phyloP scores from a whole-genome alignment of 2,113 vertebrate species.

The Miniopterus natalensis region DNA sequence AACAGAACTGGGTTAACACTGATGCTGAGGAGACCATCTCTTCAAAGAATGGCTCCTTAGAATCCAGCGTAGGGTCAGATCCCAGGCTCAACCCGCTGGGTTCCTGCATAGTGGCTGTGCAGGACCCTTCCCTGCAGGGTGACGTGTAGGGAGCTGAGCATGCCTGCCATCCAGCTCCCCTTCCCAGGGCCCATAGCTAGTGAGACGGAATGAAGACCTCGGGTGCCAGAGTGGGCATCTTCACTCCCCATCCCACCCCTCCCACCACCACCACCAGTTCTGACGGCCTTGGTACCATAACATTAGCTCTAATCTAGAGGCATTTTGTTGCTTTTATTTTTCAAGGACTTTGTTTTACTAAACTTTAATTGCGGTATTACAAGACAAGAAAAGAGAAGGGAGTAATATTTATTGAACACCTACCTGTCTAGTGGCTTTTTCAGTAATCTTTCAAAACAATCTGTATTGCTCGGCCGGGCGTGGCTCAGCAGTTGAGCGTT shows the following conservation, averaged over 20 bases:
- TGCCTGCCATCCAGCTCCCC: background rate
- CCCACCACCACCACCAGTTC: background rate
- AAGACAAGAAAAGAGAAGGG: background rate
- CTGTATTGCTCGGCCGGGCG: too few relatives aligned
- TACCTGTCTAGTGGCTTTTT: background rate
- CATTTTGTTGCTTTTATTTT: slow-evolving; percentile 32
- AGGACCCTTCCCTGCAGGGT: background rate
- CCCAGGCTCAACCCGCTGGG: background rate
- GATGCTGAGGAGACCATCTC: background rate
- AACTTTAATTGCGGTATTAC: background rate
- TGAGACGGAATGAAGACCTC: background rate
- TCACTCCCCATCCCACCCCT: background rate
- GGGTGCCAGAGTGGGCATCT: background rate
- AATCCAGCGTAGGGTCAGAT: background rate
- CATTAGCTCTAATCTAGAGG: background rate
- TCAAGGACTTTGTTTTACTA: background rate
- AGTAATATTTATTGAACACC: background rate
- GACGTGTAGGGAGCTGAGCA: background rate
- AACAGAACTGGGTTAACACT: background rate
- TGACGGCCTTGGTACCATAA: background rate
- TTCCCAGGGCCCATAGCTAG: background rate
- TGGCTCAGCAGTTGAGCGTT: too few relatives aligned
- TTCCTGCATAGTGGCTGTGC: background rate
- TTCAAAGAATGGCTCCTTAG: background rate
- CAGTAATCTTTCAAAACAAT: slow-evolving; percentile 32